These are phyloP conservation scores for Aspiorhynchus laticeps DNA, from an alignment of 2,113 vertebrate species.

Conservation along the genomic window DNA sequence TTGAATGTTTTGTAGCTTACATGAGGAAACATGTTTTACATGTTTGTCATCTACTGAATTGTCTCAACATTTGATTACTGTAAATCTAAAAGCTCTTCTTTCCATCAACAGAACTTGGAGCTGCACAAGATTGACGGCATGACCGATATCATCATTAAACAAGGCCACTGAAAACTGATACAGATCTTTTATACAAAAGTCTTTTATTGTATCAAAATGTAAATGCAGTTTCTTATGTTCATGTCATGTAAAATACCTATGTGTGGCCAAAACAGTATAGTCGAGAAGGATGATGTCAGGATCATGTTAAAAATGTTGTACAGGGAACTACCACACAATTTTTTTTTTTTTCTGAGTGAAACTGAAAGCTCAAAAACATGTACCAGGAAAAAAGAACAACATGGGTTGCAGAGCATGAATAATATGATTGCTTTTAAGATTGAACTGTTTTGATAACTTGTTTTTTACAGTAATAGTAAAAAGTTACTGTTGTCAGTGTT, in stretches of 20 bases:
- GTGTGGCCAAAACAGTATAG: not conserved
- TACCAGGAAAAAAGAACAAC: not conserved
- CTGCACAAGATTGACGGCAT: constrained; percentile 78
- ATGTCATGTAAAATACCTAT: not conserved
- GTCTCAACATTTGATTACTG: not conserved
- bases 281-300: not conserved
- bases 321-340: not conserved
- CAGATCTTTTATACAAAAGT: not conserved
- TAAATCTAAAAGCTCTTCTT: constrained; percentile 26
- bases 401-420: not conserved
- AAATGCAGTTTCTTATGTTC: not conserved
- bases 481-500: not conserved
- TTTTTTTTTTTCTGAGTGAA: not conserved
- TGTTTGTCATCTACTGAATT: not conserved
- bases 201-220: not conserved
- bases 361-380: not conserved
- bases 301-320: constrained; percentile 33
- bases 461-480: constrained; percentile 7
- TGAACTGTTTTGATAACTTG: not conserved
- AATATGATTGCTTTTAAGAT: constrained; percentile 13
- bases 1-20: not conserved
- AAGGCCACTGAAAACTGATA: constrained; percentile 68
- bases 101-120: constrained; percentile 74
- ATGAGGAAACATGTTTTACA: not conserved
- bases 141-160: constrained; percentile 80